A percentile compares a stretch with the other conserved stretches of the same genome.
These are phyloP conservation scores for Pedionomus torquatus DNA, from an alignment of 2,113 vertebrate genomes.

Conservation along the genomic window DNA sequence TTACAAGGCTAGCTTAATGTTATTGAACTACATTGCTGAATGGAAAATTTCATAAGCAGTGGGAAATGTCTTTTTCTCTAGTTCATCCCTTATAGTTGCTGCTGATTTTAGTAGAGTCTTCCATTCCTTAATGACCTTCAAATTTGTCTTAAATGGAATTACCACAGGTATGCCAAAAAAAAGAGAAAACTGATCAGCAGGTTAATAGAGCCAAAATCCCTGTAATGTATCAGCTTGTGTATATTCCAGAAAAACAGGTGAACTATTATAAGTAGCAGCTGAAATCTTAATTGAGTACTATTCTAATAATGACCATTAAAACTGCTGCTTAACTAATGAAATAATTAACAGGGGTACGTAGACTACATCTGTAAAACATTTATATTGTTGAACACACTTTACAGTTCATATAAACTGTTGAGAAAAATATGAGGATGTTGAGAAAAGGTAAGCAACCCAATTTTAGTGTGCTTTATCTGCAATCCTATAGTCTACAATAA, in stretches of 20 bases:
- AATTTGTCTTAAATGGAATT: neutral
- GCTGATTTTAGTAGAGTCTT: neutral
- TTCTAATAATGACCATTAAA: neutral
- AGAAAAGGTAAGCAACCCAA: neutral
- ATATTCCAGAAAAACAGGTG: neutral
- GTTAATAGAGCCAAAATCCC: neutral
- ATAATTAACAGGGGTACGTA: neutral
- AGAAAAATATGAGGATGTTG: neutral
- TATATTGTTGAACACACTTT: neutral
- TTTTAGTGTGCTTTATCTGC: neutral
- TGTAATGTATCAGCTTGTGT: neutral
- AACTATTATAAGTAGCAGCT: neutral
- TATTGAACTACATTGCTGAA: neutral
- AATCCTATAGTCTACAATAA: neutral
- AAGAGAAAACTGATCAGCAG: neutral
- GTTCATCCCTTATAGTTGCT: neutral
- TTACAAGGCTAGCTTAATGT: neutral
- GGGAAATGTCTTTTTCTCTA: neutral
- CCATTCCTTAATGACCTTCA: neutral
- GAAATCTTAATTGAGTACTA: neutral
- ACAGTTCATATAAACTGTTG: neutral
- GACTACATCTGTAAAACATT: neutral
- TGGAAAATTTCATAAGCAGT: neutral
- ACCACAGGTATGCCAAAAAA: neutral
- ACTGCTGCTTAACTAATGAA: neutral